Base-by-base conservation (phyloP, 2,113 vertebrate genomes). In the Garra rufa region DNA sequence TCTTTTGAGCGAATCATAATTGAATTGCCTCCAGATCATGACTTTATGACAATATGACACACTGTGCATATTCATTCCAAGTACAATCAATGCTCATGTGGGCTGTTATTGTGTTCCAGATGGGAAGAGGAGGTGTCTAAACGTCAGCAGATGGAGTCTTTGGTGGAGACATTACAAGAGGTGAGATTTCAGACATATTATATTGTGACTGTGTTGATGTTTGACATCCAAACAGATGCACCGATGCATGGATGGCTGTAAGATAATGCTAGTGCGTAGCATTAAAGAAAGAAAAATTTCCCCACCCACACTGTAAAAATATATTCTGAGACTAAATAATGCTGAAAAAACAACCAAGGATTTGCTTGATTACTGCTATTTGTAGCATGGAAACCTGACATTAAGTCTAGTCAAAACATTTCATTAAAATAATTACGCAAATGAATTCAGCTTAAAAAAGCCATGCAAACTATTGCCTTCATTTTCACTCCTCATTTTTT, bases 111-210 rank as follows among this genome's bases (percentile, higher is more conserved):
- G 63, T 90, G 59, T 93, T 94, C 55, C 94, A 97, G 96, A 67
- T 97, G 96, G 96, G 96, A 97, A 46, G 96, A 97, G 84, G 96
- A 97, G 78, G 88, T 95, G 3, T 92, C 93, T 0, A 96, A 95
- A 30, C 90, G 96, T 76, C 91, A 95, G 92, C 92, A 94, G 21
- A 89, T 97, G 87, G 95, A 96, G 85, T 94, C 95, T 0, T 91
- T 96, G 94, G 95, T 97, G 76, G 95, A 95, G 85, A 94, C 94
- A 0, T 87, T 97, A 55, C 88, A 95, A 87, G 95, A 96, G 95
- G 96, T 97, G 83, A 92, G 90, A 70, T 10, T 46, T 30, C 30
- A 57, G 21, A 46, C n/a, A 26, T 48, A 24, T 34, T 44, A 30
- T 69, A 46, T 71, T 44, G 61, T 43, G n/a, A 52, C 81, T 63